Conservation (phyloP, 1,140 invertebrate genomes). For the Pararge aegeria region DNA sequence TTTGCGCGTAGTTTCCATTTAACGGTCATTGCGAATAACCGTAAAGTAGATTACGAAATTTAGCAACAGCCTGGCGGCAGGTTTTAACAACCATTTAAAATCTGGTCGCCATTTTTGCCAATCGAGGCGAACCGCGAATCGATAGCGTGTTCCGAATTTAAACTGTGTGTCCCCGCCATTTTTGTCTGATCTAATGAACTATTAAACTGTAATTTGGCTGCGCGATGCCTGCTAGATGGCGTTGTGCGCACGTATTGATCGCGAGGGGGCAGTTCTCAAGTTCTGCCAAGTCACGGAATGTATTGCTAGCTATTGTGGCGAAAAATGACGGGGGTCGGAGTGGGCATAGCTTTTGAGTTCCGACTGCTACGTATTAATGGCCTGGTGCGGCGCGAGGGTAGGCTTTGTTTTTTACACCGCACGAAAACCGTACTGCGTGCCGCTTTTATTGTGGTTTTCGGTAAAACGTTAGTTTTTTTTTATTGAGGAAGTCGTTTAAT, state of each 20-base stretch:
- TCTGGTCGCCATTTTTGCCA: slow-evolving; percentile 23
- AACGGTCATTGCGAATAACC: too few relatives aligned
- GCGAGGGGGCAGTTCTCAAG: slow-evolving; percentile 59
- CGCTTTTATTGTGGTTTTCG: background rate
- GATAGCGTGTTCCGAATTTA: slow-evolving; percentile 74
- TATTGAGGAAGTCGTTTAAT: too few relatives aligned
- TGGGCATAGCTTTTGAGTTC: slow-evolving; percentile 16
- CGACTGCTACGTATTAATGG: slow-evolving; percentile 10
- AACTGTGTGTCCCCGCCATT: slow-evolving; percentile 74
- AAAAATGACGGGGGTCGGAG: slow-evolving; percentile 50
- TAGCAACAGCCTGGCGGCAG: background rate
- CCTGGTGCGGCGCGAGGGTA: background rate
- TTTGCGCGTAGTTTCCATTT: too few relatives aligned
- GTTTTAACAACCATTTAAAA: background rate
- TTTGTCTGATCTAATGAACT: slow-evolving; percentile 76
- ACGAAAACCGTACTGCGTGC: background rate
- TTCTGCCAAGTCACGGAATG: slow-evolving; percentile 77
- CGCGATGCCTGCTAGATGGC: slow-evolving; percentile 71
- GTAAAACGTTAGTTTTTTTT: too few relatives aligned
- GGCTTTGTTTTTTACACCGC: slow-evolving; percentile 6
- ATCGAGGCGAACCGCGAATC: slow-evolving; percentile 52
- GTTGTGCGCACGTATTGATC: slow-evolving; percentile 76
- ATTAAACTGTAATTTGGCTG: slow-evolving; percentile 78
- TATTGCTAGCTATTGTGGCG: slow-evolving; percentile 73
- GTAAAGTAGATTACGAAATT: too few relatives aligned